These are phyloP conservation scores for Drosophila tanythrix DNA, from an alignment of 2,888 invertebrate species.

Conservation along the genomic window DNA sequence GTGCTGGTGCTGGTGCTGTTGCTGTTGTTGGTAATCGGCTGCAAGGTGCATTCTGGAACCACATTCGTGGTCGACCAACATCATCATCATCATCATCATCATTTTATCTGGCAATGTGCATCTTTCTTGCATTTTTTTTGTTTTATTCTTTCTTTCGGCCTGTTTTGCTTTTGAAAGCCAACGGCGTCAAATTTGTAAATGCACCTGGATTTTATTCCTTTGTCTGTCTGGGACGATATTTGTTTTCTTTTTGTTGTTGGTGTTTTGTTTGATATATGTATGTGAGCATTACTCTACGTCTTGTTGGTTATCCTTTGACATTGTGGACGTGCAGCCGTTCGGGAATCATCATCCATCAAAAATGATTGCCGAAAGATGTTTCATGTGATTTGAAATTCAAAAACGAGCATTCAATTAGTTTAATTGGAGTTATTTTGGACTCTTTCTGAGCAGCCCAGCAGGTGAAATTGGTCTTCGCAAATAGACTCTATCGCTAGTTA, in stretches of 20 bases:
- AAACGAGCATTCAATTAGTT: slow-evolving; percentile 73
- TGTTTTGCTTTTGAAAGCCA: slow-evolving; percentile 72
- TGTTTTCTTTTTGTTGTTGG: slow-evolving; percentile 44
- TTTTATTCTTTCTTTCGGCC: slow-evolving; percentile 57
- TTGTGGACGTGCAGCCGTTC: slow-evolving; percentile 62
- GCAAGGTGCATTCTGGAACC: slow-evolving; percentile 83
- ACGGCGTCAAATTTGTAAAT: slow-evolving; percentile 81
- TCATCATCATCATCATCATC: slow-evolving; percentile 60
- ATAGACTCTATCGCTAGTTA: slow-evolving; percentile 3
- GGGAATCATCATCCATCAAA: slow-evolving; percentile 79
- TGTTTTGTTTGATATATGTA: slow-evolving; percentile 36
- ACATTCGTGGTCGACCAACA: slow-evolving; percentile 73
- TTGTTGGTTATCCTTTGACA: slow-evolving; percentile 75
- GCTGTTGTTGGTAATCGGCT: slow-evolving; percentile 41
- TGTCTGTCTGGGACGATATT: slow-evolving; percentile 67
- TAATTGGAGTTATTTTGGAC: slow-evolving; percentile 66
- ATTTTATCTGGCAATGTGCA: slow-evolving; percentile 77
- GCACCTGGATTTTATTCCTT: slow-evolving; percentile 76
- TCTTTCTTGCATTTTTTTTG: slow-evolving; percentile 62
- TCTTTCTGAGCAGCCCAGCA: slow-evolving; percentile 46
- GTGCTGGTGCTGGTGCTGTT: not conserved
- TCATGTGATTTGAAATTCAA: slow-evolving; percentile 77
- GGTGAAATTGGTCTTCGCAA: slow-evolving; percentile 52
- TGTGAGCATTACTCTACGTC: slow-evolving; percentile 61
- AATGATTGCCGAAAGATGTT: slow-evolving; percentile 79